Evolutionary conservation across 2,113 vertebrate species (phyloP), one percentile per base, ranked within the genome.

Genomic region (Nyctereutes procyonoides): DNA sequence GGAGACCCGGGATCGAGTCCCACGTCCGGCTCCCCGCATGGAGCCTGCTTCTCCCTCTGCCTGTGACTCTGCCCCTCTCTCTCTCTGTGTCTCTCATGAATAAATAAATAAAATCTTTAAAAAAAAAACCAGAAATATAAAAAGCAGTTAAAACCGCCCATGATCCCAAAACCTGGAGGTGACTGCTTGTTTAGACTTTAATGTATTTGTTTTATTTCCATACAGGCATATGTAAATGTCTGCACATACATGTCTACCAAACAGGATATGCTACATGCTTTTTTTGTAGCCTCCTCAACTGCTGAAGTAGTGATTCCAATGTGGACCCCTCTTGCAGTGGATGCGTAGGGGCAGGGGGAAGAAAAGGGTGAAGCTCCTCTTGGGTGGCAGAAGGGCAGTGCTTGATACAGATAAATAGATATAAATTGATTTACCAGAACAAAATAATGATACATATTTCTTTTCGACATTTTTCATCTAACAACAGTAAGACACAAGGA

Each of bases 81-180:
- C 43, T 43, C 43, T 43, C 5, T 43, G 5, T 5, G 43, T 43
- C 43, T 43, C 43, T 43, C 43, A 43, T 43, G 43, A 43, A 43
- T 43, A 43, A 43, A 43, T 43, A 43, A 43, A 43, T 43, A 43
- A 43, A 43, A 43, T 43, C 43, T 43, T 43, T 43, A 43, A 43
- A 43, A 43, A 43, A 43, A 43, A 43, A 43, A 1, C 38, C 38
- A 38, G 38, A 38, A 38, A 38, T 38, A 38, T 38, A 20, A 96
- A 97, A 93, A 86, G 19, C n/a, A 82, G 79, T 30, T 84, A 38
- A 93, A 96, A 38, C 20, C 14, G 32, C 13, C n/a, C 60, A 77
- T 22, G 89, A 87, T 51, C 65, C 38, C 24, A 6, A 87, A 95
- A 82, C 14, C 58, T 86, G 80, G 56, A 81, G 62, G 69, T 58